Conservation (phyloP, 2,888 invertebrate species). For the Trichopoda pennipes region DNA sequence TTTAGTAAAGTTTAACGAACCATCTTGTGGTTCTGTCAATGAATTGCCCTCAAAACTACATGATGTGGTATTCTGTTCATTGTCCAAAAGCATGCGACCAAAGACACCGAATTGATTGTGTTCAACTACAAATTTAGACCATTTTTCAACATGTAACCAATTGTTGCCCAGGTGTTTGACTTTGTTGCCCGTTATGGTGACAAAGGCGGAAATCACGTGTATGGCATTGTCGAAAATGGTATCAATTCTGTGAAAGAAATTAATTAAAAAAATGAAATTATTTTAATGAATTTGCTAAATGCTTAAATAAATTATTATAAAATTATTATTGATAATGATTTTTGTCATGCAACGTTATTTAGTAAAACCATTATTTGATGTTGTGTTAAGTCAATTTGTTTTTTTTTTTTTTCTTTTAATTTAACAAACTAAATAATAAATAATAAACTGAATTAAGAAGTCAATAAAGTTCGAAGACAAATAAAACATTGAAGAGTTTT, state of each 20-base stretch:
- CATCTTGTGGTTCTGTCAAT: constrained; percentile 74
- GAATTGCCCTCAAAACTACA: constrained; percentile 79
- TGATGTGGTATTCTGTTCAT: constrained; percentile 70
- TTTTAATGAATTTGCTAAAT: constrained; percentile 30
- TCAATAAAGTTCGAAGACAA: no score
- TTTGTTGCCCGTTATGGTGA: constrained; percentile 75
- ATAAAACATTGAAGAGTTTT: no score
- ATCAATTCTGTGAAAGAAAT: constrained; percentile 74
- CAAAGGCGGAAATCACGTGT: constrained; percentile 75
- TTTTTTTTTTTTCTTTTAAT: no score
- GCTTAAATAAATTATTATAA: constrained; percentile 32
- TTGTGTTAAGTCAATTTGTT: background rate
- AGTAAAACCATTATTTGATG: background rate
- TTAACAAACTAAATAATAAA: no score
- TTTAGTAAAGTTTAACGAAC: constrained; percentile 77
- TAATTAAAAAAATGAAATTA: constrained; percentile 2
- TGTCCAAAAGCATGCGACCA: constrained; percentile 74
- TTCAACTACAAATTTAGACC: constrained; percentile 75
- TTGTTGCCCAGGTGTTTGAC: constrained; percentile 74
- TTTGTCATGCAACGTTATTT: background rate
- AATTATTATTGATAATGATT: background rate
- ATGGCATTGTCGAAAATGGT: constrained; percentile 78
- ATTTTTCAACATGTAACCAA: constrained; percentile 78
- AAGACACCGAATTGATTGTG: constrained; percentile 77
- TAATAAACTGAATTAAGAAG: no score